Evolutionary conservation across 2,113 vertebrate genomes (phyloP), one percentile per base, ranked within the genome.

Genomic region (Anolis sagrei): DNA sequence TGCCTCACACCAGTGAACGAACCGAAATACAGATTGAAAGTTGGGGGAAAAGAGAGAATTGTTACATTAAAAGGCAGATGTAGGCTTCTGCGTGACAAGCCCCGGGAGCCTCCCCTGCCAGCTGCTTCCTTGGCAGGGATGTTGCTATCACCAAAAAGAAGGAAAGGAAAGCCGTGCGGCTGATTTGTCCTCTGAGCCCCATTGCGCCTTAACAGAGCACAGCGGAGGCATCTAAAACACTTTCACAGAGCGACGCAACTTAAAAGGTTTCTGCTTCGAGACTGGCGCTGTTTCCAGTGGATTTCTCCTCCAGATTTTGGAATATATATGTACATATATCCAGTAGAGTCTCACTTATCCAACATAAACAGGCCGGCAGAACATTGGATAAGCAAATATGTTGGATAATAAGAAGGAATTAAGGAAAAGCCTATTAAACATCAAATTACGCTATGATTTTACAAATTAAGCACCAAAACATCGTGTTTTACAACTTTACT

Each of bases 121-220:
- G 72, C 70, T 83, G 82, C 54, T 83, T 75, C 39, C 75, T 62
- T 75, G 54, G 39, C 70, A 75, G 54, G 68, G 62, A 83, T 83
- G 54, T 75, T 75, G 54, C 54, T 44, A 7, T 75, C 62, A 48
- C 70, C 18, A 27, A 73, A 82, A 82, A 51, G 5, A 36, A 72
- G 29, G 11, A 39, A 39, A 72, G 25, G 29, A 51, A 76, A 72
- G 48, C 29, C 73, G 76, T 10, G 19, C n/a, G 39, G 36, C 29
- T 84, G 72, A 84, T 84, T 76, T 76, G 66, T 5, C 82, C 82
- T 84, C 73, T 34, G 73, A 84, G 82, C 51, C 82, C 44, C 82
- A 1, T 64, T 66, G 73, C 66, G 19, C 62, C 27, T 84, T 76
- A 76, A 64, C 82, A 84, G 73, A 84, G 82, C 73, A 66, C 58